Conservation (phyloP, 2,888 invertebrate species). For the Euproctis similis region DNA sequence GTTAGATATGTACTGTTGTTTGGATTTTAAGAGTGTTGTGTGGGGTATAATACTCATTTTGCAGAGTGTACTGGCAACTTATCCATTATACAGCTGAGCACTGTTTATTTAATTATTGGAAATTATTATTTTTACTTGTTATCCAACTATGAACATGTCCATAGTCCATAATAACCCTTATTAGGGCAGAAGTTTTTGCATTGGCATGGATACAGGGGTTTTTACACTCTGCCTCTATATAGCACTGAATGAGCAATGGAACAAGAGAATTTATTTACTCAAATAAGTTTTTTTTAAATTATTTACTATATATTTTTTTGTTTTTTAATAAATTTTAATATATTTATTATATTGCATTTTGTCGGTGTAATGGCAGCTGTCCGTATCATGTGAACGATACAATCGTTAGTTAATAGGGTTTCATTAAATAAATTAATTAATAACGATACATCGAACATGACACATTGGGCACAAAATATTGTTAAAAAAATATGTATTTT, state of each 20-base stretch:
- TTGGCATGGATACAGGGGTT: slow-evolving; percentile 42
- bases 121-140: slow-evolving; percentile 14
- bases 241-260: slow-evolving; percentile 73
- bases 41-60: slow-evolving; percentile 71
- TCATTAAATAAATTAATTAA: slow-evolving; percentile 56
- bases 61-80: slow-evolving; percentile 49
- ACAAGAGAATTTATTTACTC: slow-evolving; percentile 76
- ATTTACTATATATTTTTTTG: slow-evolving; percentile 64
- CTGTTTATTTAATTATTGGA: slow-evolving; percentile 34
- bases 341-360: slow-evolving; percentile 73
- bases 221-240: slow-evolving; percentile 63
- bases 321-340: slow-evolving; percentile 63
- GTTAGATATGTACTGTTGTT: slow-evolving; percentile 71
- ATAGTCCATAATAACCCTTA: no score
- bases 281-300: slow-evolving; percentile 68
- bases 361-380: slow-evolving; percentile 71
- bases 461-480: slow-evolving; percentile 74
- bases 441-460: slow-evolving; percentile 74
- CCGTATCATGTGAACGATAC: slow-evolving; percentile 58
- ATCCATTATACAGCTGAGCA: slow-evolving; percentile 25
- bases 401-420: slow-evolving; percentile 62
- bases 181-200: no score
- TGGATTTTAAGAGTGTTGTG: slow-evolving; percentile 68
- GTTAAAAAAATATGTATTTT: slow-evolving; percentile 51
- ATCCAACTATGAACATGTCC: no score